Evolutionary conservation across 53 echinoderm and acorn worm genomes (phyloP), one percentile per base, ranked within the genome.

Genomic region (Luidia sarsii): DNA sequence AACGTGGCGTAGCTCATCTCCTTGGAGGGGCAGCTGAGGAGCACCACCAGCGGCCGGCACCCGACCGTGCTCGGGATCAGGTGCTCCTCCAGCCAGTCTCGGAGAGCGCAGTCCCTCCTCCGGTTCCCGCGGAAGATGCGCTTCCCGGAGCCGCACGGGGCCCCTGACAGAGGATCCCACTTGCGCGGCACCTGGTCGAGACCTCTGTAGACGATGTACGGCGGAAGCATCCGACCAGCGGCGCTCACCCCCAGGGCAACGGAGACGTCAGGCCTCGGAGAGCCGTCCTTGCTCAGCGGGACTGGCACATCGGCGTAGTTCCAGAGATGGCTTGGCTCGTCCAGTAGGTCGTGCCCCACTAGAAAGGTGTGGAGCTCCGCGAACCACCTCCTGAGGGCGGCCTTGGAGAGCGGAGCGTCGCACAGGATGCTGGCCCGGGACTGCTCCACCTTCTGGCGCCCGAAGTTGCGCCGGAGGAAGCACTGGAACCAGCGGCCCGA

Each of bases 71-170:
- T 34, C 4, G 74, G 64, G 23, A 71, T 23, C 19, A 84, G 73
- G 32, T 61, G 84, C 18, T 84, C 73, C 53, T 84, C 71, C 52
- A 84, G 38, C 84, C 84, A 84, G 48, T 84, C 84, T 25, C 64
- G 72, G 50, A 71, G 73, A 37, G 62, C 54, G 0, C 50, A 49
- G 25, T 73, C 71, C 7, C 24, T 30, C 0, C 29, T 25, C 30
- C 74, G 49, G 4, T 52, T 64, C 64, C 50, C 64, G 4, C 41
- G 64, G 0, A 73, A 48, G 35, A 84, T 63, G 11, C 71, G 59
- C 7, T 41, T 53, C 27, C 84, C 64, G 10, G 84, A 84, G 16
- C 64, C 64, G 11, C 64, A 36, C 11, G 84, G 84, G 4, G 84
- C 63, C 23, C 73, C 84, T 20, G 70, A 62, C 38, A 84, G 35